phyloP scores from a whole-genome alignment of 2,888 invertebrate species.

The Pardosa pseudoannulata region DNA sequence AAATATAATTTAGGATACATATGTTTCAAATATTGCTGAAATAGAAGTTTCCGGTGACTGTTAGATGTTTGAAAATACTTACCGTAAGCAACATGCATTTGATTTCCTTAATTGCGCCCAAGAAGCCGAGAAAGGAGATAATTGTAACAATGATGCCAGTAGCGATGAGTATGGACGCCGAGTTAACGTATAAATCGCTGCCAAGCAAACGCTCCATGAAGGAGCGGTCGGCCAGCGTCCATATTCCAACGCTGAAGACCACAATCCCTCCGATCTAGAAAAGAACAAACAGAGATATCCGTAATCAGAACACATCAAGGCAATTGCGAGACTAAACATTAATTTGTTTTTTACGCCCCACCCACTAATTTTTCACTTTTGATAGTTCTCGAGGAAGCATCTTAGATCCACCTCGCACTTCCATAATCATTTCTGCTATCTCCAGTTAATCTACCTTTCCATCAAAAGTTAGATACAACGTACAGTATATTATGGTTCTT shows the following conservation, averaged over 20 bases:
- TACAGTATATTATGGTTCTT: no score
- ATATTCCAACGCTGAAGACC: constrained; percentile 88
- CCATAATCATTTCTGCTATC: no score
- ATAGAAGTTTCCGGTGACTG: no score
- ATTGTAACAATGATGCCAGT: constrained; percentile 89
- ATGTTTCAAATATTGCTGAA: no score
- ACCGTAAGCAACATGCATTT: constrained; percentile 91
- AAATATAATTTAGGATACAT: no score
- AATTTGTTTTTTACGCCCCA: background rate
- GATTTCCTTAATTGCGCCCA: constrained; percentile 94
- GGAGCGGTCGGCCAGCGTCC: constrained; percentile 90
- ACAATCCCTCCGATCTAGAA: constrained; percentile 85
- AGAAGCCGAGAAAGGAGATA: constrained; percentile 92
- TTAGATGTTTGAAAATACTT: no score
- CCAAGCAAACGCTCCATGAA: constrained; percentile 90
- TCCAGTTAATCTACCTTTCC: no score
- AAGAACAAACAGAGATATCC: background rate
- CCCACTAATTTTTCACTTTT: background rate
- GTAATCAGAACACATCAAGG: background rate
- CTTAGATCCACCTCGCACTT: no score
- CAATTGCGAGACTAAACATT: background rate
- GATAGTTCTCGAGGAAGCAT: background rate
- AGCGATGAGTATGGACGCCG: constrained; percentile 89
- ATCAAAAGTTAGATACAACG: no score
- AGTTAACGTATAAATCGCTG: constrained; percentile 90